Evolutionary conservation across 2,797 vertebrate species (phyloP), one percentile per base, ranked within the genome.

Genomic region (Pangasius larnaudii): DNA sequence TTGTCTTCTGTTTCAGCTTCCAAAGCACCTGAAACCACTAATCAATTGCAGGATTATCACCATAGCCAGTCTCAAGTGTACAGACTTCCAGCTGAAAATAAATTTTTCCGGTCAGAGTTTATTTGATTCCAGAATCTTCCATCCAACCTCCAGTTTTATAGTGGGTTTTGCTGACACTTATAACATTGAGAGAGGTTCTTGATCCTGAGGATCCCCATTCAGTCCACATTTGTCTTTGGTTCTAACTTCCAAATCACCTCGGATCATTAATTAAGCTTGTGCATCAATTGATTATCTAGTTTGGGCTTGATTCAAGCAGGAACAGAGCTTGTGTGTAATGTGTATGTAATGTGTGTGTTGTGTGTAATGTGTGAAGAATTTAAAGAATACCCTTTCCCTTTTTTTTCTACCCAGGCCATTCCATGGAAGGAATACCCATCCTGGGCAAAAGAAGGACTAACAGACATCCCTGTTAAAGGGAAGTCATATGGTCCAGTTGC

Each of bases 371-470:
- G 36, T 46, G 53, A 22, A 58, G 53, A 39, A 39, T 39, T 56
- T 11, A 33, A 33, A 22, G 33, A 24, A 59, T 18, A 19, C 30
- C 6, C 14, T 53, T 42, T 42, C 16, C 1, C 6, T 42, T 81
- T 81, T 86, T 27, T 58, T 24, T 39, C 46, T 42, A 81, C 67
- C 36, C 89, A 96, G 96, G 95, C 95, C 16, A 33, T 96, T 82
- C 96, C 96, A 0, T 97, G 95, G 95, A 63, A 93, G 63, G 89
- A 93, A 51, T 96, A 95, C 90, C 96, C 96, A 0, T 92, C 86
- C 49, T 96, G 96, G 96, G 95, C 93, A 1, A 92, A 80, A 8
- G 92, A 92, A 0, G 94, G 95, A 0, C 0, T 89, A 1, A 30
- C 6, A 0, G 94, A 96, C 65, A 93, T 97, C 58, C 96, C 96